Conservation (phyloP, 2,113 vertebrate genomes). For the Hyperopisus bebe region DNA sequence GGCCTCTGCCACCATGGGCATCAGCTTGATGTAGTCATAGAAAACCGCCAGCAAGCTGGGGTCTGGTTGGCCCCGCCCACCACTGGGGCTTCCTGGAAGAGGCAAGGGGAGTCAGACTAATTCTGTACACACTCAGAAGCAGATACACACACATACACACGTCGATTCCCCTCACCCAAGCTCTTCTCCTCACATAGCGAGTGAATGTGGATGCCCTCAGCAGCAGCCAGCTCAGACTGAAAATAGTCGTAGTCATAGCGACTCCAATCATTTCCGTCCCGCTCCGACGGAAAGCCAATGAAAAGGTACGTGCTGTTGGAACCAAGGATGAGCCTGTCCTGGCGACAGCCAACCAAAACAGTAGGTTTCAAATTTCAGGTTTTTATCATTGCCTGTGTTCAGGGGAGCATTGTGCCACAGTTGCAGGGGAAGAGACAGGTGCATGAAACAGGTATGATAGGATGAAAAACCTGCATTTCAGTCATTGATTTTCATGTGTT, state of each 20-base stretch:
- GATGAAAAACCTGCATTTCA: not conserved
- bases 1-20: slow-evolving; percentile 76
- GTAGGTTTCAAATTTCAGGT: not conserved
- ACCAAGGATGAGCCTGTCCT: slow-evolving; percentile 79
- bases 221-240: slow-evolving; percentile 74
- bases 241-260: slow-evolving; percentile 80
- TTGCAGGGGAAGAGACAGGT: not conserved
- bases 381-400: not conserved
- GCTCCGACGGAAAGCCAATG: slow-evolving; percentile 70
- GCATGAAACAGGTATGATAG: not conserved
- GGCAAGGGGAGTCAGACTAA: not conserved
- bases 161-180: not conserved
- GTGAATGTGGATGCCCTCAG: slow-evolving; percentile 63
- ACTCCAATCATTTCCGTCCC: slow-evolving; percentile 62
- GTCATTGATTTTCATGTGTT: not conserved
- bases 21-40: slow-evolving; percentile 77
- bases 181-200: not conserved
- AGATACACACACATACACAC: not conserved
- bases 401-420: not conserved
- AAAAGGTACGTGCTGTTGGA: slow-evolving; percentile 76
- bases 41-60: slow-evolving; percentile 74
- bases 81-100: slow-evolving; percentile 43
- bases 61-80: slow-evolving; percentile 52
- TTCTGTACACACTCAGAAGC: not conserved
- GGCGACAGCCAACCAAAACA: not conserved